phyloP scores from a whole-genome alignment of 2,113 vertebrate genomes.

The human (Homo sapiens) region DNA sequence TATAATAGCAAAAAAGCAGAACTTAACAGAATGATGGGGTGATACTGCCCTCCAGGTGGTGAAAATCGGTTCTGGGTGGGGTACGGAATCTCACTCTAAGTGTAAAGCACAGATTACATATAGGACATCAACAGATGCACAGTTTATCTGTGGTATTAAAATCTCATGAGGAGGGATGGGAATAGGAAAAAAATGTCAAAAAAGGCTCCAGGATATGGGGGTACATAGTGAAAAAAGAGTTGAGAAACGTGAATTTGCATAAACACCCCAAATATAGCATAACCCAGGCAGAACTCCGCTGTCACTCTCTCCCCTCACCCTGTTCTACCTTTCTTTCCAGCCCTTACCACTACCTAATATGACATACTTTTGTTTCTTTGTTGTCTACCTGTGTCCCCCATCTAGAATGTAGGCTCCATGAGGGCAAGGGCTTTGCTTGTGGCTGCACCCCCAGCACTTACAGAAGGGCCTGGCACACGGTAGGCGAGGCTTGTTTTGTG shows the following conservation, averaged over 20 bases:
- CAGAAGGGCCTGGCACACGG: background rate
- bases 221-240: background rate
- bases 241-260: background rate
- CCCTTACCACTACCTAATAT: background rate
- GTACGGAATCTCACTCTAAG: background rate
- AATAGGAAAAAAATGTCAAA: background rate
- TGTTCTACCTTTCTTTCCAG: background rate
- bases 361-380: background rate
- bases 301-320: background rate
- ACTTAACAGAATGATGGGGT: background rate
- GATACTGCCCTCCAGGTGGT: background rate
- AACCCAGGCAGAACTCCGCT: background rate
- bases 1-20: background rate
- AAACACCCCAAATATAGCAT: background rate
- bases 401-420: background rate
- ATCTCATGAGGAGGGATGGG: background rate
- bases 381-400: background rate
- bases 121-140: background rate
- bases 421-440: background rate
- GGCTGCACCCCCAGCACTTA: background rate
- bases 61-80: background rate
- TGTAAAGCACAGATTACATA: background rate
- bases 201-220: background rate
- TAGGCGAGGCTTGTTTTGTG: background rate
- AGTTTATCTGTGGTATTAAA: background rate